A percentile compares a stretch with the other conserved stretches of the same genome.
phyloP scores from a whole-genome alignment of 2,113 vertebrate genomes.

The Oceanodroma tethys region DNA sequence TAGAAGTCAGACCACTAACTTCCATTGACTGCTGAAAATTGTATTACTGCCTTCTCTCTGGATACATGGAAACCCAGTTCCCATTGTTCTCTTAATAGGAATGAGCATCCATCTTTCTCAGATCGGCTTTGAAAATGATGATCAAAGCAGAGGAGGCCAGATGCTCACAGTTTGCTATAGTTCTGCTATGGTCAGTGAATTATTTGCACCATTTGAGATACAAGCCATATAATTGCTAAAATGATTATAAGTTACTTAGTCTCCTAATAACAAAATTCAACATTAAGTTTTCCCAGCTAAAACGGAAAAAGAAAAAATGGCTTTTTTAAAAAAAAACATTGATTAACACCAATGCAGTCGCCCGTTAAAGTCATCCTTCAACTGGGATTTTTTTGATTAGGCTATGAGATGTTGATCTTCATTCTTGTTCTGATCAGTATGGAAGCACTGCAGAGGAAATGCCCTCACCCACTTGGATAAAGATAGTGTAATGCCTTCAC shows the following conservation, averaged over 20 bases:
- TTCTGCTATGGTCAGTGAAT: not conserved
- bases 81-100: constrained; percentile 36
- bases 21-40: constrained; percentile 14
- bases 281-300: not conserved
- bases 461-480: not conserved
- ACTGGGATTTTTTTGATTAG: not conserved
- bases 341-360: not conserved
- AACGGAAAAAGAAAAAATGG: not conserved
- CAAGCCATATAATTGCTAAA: not conserved
- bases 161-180: not conserved
- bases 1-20: not conserved
- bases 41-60: constrained; percentile 9
- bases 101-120: constrained; percentile 9
- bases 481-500: not conserved
- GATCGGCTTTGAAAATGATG: constrained; percentile 44
- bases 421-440: not conserved
- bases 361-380: not conserved
- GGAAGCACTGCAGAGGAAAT: not conserved
- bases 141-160: constrained; percentile 16
- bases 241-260: not conserved
- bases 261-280: not conserved
- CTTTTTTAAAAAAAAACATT: not conserved
- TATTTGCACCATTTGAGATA: constrained; percentile 6
- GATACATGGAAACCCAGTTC: not conserved
- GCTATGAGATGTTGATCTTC: not conserved